Evolutionary conservation across 2,888 invertebrate species (phyloP).

Genomic region (Baccha elongata): DNA sequence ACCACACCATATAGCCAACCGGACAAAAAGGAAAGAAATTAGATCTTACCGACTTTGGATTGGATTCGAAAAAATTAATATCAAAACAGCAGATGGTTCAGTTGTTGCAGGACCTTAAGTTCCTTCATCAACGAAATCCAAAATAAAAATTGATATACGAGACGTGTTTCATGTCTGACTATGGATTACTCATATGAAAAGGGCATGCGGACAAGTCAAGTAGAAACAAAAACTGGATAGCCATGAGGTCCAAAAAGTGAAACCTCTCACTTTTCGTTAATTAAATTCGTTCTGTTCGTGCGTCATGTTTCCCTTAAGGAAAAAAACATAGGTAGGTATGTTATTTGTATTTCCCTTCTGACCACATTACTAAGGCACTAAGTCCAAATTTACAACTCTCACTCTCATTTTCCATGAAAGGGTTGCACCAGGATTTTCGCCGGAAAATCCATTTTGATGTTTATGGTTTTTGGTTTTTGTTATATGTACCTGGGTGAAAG

Average conservation of each 20-base stretch:
- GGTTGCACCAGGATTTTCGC: conserved; percentile 46
- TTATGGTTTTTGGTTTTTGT: too few species aligned
- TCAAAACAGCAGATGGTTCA: conserved; percentile 61
- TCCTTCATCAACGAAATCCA: background rate
- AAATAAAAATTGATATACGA: conserved; percentile 54
- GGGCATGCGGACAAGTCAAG: conserved; percentile 58
- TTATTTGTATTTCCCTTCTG: conserved; percentile 43
- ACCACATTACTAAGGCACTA: conserved; percentile 30
- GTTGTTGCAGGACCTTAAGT: conserved; percentile 22
- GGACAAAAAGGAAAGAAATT: conserved; percentile 64
- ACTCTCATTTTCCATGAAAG: conserved; percentile 24
- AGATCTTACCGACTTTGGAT: conserved; percentile 54
- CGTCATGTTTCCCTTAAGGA: background rate
- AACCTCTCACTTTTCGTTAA: conserved; percentile 67
- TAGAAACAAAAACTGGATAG: conserved; percentile 45
- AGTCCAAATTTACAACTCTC: conserved; percentile 48
- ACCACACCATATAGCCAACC: conserved; percentile 15
- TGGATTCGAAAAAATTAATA: conserved; percentile 47
- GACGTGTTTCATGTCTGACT: conserved; percentile 55
- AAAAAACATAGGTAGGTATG: too few species aligned
- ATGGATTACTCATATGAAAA: conserved; percentile 65
- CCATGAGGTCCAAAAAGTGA: conserved; percentile 33
- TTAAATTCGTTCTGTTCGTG: conserved; percentile 58
- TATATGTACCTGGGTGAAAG: conserved; percentile 31
- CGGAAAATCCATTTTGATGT: conserved; percentile 45